Base-by-base conservation (phyloP, 2,113 vertebrate genomes). In the Spizaetus ornatus region DNA sequence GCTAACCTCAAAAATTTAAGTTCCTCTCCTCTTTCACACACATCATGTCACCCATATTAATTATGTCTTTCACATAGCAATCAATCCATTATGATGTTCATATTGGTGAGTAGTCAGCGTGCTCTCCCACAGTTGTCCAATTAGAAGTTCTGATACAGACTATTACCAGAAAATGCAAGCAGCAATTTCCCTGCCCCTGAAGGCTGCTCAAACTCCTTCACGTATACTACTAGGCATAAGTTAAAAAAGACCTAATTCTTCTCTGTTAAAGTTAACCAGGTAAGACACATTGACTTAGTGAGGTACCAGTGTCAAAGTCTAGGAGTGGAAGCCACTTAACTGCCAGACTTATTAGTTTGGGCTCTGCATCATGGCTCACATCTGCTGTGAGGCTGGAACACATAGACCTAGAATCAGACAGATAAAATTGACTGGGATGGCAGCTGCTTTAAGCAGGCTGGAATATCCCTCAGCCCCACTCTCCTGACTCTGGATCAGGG, bases 171-270 rank as follows among this genome's bases (percentile, higher is more conserved):
- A 87, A 86, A 93, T 4, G 9, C 17, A 53, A 61, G 34, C 11
- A 93, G 47, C n/a, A 32, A 31, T 56, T 73, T n/a, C 20, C 9
- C 8, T 69, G 53, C 6, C 19, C 36, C 34, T 17, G 12, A 52
- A 79, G 45, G 11, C 65, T 58, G 21, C 38, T 76, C 18, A 62
- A 58, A 26, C 23, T 32, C 26, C 29, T 82, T 70, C 31, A 47
- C 1, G 7, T 29, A 48, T n/a, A 20, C 12, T 1, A 1, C 32
- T 16, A 59, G 13, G 9, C 0, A 2, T 42, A 72, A 76, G 11
- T 63, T 40, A 76, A n/a, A n/a, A 42, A 86, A 29, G 19, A 71
- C 19, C 4, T 63, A 34, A 47, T 31, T 84, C 26, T 61, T 36
- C 52, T 53, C 11, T 66, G 4, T 29, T 86, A 62, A 32, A 25